These are phyloP conservation scores for Menidia menidia DNA, from an alignment of 2,797 vertebrate species.

Conservation along the genomic window DNA sequence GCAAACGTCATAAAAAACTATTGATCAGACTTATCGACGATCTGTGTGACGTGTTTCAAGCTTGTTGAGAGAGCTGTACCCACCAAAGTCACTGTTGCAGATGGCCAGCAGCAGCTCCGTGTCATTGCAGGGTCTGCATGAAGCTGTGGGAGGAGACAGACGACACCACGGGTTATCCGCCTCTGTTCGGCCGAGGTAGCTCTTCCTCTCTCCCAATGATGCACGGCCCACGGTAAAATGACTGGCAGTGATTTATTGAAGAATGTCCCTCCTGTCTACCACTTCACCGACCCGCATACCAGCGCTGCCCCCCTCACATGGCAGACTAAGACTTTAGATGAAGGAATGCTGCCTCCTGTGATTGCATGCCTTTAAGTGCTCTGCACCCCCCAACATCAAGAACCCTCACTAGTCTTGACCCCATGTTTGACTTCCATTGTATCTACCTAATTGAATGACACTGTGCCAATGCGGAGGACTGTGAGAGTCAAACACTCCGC, in stretches of 20 bases:
- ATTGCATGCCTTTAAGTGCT: constrained; percentile 20
- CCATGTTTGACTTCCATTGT: constrained; percentile 67
- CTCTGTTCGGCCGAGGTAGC: background rate
- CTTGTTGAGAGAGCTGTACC: constrained; percentile 35
- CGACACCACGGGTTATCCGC: background rate
- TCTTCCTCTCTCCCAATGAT: background rate
- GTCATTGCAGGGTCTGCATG: constrained; percentile 84
- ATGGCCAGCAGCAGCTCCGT: constrained; percentile 85
- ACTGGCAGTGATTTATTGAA: constrained; percentile 25
- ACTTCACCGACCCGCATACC: constrained; percentile 19
- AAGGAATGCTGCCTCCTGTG: constrained; percentile 64
- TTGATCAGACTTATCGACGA: background rate
- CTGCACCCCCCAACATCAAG: constrained; percentile 45
- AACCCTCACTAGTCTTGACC: constrained; percentile 48
- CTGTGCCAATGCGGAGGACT: constrained; percentile 35
- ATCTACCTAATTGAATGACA: constrained; percentile 60
- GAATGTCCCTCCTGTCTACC: constrained; percentile 1
- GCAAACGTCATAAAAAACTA: background rate
- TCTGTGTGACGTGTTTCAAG: background rate
- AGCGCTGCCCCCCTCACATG: constrained; percentile 30
- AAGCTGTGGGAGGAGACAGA: constrained; percentile 64
- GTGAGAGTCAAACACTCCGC: constrained; percentile 60
- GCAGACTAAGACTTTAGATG: constrained; percentile 37
- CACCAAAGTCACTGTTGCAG: constrained; percentile 89
- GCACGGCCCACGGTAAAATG: background rate